Base-by-base conservation (phyloP, 2,797 vertebrate species). In the Scolopax rusticola region DNA sequence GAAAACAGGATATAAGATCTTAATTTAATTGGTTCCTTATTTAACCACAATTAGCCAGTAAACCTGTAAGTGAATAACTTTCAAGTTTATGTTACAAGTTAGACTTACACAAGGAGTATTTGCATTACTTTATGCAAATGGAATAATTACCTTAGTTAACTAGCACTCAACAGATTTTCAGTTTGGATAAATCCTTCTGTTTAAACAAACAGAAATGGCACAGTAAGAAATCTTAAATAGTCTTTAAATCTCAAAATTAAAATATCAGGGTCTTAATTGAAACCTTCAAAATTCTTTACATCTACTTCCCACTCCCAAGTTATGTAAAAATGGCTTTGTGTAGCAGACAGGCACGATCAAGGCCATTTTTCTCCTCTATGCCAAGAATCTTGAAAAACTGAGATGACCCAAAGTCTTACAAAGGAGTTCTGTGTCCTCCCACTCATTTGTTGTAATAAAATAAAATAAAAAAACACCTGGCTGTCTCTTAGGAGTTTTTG, bases 31-130 rank as follows among this genome's bases (percentile, higher is more conserved):
- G 67, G 21, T 65, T 96, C 50, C 87, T 69, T 32, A 65, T 94
- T 96, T 94, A 95, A 78, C 64, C 54, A 81, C 76, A 91, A 93
- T 94, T 90, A 90, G 27, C 45, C 41, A 59, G 40, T 84, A 57
- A 86, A 94, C 85, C 85, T 75, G 33, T 89, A 92, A 89, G 82
- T 86, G 0, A 69, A 33, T 80, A 69, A 56, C 79, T 88, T 94
- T 48, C 11, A 63, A 80, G 64, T 83, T 87, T 85, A 54, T 51
- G 10, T 84, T 71, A 43, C 36, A 86, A 65, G 64, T 93, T 45
- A 89, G 41, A 48, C 65, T 84, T 87, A 69, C 12, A 38, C 50
- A 89, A 83, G 33, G 54, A 93, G 13, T 78, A 84, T 68, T 92
- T 75, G 10, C 50, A 65, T 84, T 87, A 67, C 43, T 89, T 84